phyloP scores from a whole-genome alignment of 2,797 vertebrate species.

The Spinibarbus caldwelli region DNA sequence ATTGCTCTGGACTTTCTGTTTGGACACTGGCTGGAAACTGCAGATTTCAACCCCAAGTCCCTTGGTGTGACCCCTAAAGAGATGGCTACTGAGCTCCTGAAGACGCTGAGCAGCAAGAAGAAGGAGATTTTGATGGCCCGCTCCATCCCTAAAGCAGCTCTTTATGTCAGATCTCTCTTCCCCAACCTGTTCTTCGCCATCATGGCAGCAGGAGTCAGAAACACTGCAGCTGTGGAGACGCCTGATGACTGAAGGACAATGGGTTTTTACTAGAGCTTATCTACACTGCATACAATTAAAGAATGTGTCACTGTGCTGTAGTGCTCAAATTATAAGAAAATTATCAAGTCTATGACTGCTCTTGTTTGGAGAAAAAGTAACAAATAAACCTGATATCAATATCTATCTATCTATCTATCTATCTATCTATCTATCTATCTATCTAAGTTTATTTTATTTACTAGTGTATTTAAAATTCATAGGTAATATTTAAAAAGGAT shows the following conservation, averaged over 20 bases:
- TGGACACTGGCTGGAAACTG: not conserved
- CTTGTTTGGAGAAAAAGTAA: not conserved
- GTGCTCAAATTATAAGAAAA: not conserved
- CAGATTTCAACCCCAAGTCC: constrained; percentile 83
- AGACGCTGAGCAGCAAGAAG: constrained; percentile 83
- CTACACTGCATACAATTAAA: not conserved
- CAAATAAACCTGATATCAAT: not conserved
- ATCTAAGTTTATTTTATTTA: not conserved
- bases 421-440: not conserved
- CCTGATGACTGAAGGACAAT: not conserved
- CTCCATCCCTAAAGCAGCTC: constrained; percentile 84
- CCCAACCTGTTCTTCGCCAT: constrained; percentile 91
- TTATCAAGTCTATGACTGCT: not conserved
- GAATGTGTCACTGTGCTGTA: not conserved
- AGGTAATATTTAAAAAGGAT: not conserved
- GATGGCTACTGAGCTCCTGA: constrained; percentile 84
- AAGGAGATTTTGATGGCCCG: constrained; percentile 91
- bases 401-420: not conserved
- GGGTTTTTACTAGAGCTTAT: not conserved
- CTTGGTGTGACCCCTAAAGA: constrained; percentile 82
- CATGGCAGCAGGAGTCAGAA: constrained; percentile 88
- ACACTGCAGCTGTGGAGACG: constrained; percentile 70
- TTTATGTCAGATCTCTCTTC: constrained; percentile 86
- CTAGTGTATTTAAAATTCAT: not conserved
- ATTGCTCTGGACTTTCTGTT: not conserved